Evolutionary conservation across 2,113 vertebrate genomes (phyloP).

Genomic region (Gadus macrocephalus): DNA sequence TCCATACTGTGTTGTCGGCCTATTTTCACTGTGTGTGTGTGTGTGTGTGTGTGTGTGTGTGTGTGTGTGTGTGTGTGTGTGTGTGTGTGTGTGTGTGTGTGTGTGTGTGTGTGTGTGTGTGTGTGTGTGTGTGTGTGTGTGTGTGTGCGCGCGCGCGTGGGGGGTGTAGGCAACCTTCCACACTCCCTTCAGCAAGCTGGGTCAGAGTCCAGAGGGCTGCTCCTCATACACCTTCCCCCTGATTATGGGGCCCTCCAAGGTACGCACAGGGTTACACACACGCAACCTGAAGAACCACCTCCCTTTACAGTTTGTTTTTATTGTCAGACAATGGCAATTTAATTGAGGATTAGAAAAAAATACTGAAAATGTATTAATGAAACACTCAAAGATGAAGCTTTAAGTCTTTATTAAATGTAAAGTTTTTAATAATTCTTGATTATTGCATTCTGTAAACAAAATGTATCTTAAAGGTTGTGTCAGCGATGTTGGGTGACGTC

Average conservation of each 20-base stretch:
- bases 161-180: slow-evolving; percentile 79
- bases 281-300: neutral
- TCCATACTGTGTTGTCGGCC: too few species aligned
- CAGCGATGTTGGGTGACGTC: too few species aligned
- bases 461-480: too few species aligned
- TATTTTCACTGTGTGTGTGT: neutral
- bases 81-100: neutral
- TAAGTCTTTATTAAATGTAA: too few species aligned
- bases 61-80: neutral
- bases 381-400: too few species aligned
- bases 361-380: too few species aligned
- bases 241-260: slow-evolving; percentile 84
- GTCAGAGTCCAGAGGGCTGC: slow-evolving; percentile 81
- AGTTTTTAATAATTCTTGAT: too few species aligned
- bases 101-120: neutral
- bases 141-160: neutral
- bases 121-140: neutral
- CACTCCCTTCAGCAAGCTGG: slow-evolving; percentile 78
- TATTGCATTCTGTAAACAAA: too few species aligned
- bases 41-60: neutral
- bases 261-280: slow-evolving; percentile 39
- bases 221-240: slow-evolving; percentile 84
- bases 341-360: too few species aligned
- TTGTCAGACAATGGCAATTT: too few species aligned
- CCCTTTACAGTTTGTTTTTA: too few species aligned